Conservation (phyloP, 2,888 invertebrate species). For the Cataglyphis albicans region DNA sequence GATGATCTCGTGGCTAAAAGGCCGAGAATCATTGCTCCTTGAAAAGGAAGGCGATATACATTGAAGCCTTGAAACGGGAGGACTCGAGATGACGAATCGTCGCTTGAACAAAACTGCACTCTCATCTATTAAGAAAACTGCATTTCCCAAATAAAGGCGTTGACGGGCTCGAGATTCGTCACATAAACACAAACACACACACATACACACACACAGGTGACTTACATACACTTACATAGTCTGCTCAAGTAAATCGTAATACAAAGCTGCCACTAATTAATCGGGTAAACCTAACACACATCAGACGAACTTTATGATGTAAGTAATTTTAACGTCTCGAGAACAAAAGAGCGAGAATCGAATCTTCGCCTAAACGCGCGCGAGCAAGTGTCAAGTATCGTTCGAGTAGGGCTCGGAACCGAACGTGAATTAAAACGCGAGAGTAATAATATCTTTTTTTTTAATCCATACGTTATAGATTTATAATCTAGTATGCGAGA, state of each 20-base stretch:
- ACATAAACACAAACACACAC: no score
- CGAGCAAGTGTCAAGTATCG: slow-evolving; percentile 37
- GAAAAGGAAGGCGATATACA: not conserved
- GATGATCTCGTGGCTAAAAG: not conserved
- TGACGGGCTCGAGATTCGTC: slow-evolving; percentile 16
- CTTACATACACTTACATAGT: slow-evolving; percentile 70
- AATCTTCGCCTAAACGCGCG: slow-evolving; percentile 39
- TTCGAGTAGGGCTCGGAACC: slow-evolving; percentile 8
- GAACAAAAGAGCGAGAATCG: slow-evolving; percentile 14
- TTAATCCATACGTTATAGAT: slow-evolving; percentile 17
- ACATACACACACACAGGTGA: not conserved
- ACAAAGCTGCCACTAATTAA: slow-evolving; percentile 83
- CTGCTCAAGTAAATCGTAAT: slow-evolving; percentile 82
- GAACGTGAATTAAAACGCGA: not conserved
- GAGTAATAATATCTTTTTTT: slow-evolving; percentile 17
- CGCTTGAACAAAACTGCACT: slow-evolving; percentile 42
- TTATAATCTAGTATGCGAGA: slow-evolving; percentile 19
- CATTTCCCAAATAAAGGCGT: slow-evolving; percentile 4
- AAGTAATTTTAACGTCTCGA: slow-evolving; percentile 67
- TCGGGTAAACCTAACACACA: slow-evolving; percentile 72
- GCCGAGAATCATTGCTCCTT: not conserved
- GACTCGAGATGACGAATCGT: not conserved
- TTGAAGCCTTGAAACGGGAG: slow-evolving; percentile 1
- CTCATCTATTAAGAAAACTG: not conserved
- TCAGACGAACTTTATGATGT: slow-evolving; percentile 72